Conservation (phyloP, 2,113 vertebrate species). For the Mustela nigripes region DNA sequence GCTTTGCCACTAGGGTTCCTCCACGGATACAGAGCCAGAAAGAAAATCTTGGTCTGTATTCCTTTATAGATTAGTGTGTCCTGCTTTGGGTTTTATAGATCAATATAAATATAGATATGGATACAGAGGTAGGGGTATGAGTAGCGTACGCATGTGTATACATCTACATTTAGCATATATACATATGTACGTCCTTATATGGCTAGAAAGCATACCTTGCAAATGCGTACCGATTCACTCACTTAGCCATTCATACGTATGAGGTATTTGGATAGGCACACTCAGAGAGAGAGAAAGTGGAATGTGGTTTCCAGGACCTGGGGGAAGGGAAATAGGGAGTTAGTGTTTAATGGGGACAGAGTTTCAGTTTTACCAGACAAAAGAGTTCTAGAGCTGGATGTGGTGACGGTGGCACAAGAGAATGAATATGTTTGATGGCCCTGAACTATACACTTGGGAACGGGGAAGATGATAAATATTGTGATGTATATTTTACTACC, state of each 20-base stretch:
- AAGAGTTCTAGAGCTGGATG: background rate
- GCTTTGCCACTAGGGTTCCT: background rate
- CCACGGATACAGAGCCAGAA: background rate
- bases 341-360: background rate
- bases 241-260: background rate
- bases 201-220: background rate
- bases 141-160: background rate
- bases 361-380: background rate
- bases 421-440: background rate
- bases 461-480: background rate
- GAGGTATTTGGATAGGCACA: background rate
- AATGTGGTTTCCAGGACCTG: background rate
- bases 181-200: background rate
- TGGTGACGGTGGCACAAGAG: no score
- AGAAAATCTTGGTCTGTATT: background rate
- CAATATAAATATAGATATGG: background rate
- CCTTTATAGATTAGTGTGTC: background rate
- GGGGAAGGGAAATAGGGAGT: no score
- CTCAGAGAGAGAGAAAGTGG: background rate
- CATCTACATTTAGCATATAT: no score
- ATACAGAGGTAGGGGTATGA: background rate
- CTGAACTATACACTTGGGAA: background rate
- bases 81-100: background rate
- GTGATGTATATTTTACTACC: background rate
- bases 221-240: background rate